phyloP scores from a whole-genome alignment of 37 sponge, comb jelly and placozoan species.

The Geodia barretti region DNA sequence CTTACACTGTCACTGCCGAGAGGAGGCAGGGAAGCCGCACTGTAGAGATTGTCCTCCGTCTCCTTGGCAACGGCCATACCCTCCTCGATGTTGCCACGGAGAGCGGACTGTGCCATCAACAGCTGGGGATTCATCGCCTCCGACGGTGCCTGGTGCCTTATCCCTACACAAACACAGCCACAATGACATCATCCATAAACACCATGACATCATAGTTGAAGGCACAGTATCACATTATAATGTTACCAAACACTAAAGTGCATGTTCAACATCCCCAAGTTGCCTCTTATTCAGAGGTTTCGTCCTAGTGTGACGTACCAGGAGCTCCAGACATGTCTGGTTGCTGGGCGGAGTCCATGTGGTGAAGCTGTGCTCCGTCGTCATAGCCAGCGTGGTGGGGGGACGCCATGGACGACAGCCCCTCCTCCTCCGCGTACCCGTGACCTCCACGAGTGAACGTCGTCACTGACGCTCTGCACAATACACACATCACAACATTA shows the following conservation, averaged over 20 bases:
- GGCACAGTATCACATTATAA: background rate
- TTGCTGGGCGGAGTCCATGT: slow-evolving; percentile 36
- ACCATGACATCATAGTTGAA: no score
- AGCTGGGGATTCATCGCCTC: slow-evolving; percentile 59
- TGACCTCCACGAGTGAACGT: slow-evolving; percentile 53
- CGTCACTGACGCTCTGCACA: slow-evolving; percentile 43
- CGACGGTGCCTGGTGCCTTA: slow-evolving; percentile 2
- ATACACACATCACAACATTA: background rate
- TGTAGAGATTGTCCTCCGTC: slow-evolving; percentile 19
- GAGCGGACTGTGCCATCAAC: slow-evolving; percentile 63
- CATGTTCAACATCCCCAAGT: background rate
- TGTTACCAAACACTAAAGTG: no score
- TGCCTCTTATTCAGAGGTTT: no score
- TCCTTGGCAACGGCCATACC: slow-evolving; percentile 26
- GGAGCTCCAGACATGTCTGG: slow-evolving; percentile 18
- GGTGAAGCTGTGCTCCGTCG: slow-evolving; percentile 34
- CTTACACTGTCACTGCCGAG: slow-evolving; percentile 78
- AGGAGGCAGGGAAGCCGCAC: slow-evolving; percentile 37
- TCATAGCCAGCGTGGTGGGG: slow-evolving; percentile 27
- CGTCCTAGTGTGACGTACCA: slow-evolving; percentile 26
- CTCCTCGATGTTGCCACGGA: slow-evolving; percentile 43
- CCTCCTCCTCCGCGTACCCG: slow-evolving; percentile 42
- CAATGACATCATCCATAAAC: background rate
- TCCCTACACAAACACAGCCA: background rate
- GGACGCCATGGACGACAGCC: slow-evolving; percentile 6